Evolutionary conservation across 1,140 invertebrate species (phyloP), one percentile per base, ranked within the genome.

Genomic region (Brachionus paranguensis): DNA sequence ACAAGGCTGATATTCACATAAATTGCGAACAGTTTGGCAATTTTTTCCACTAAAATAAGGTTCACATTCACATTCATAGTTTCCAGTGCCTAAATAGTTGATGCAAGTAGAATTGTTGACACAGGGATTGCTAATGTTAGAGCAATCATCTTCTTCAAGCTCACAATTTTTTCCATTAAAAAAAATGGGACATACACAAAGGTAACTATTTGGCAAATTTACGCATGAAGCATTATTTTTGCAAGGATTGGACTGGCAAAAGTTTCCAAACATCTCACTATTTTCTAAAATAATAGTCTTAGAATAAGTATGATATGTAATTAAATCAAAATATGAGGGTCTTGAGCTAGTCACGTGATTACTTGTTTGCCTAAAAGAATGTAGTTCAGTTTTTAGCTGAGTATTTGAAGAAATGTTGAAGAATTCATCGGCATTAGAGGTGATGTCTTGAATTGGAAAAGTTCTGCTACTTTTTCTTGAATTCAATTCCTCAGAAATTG

Each of bases 101-200:
- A 68, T 81, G 12, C 78, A 81, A 65, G 78, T 68, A 37, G 78
- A 81, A 43, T 68, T 68, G 17, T 60, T 60, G 12, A 68, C 14
- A 14, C 78, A 81, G 2, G 10, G 3, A 47, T 81, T 81, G 3
- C 6, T 64, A 27, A 41, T 20, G 3, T n/a, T 1, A 20, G 10
- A 27, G 64, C 78, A 81, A 47, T 81, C 78, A 81, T 81, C 78
- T 60, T 81, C 78, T 81, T 64, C 53, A 12, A 37, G 10, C 7
- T 81, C 53, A 47, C 78, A 81, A 45, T 64, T 37, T 41, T 0
- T 27, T 14, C 78, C 78, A 45, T 14, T 27, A 33, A 45, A 64
- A 10, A 64, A 60, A 12, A 14, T 50, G 1, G 50, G 1, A 47
- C 78, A 81, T 0, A 64, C 14, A 64, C 78, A 81, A 29, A 12